These are phyloP conservation scores for Fissipunctia ypsillon DNA, from an alignment of 2,888 invertebrate genomes.

Conservation along the genomic window DNA sequence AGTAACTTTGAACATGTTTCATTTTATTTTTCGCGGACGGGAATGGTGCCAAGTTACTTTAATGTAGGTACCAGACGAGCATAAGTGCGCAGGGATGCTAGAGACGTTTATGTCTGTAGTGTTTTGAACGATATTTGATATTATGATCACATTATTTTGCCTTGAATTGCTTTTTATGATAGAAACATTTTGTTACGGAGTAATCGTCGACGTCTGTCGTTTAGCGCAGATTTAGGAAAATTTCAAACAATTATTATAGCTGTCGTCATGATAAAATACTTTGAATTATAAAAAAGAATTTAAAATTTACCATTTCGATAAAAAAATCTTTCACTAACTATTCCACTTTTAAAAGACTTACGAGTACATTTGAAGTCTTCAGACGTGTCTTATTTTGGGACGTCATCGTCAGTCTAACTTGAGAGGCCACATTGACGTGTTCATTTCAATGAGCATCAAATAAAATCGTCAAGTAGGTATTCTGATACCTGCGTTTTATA, in stretches of 20 bases:
- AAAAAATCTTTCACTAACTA: neutral
- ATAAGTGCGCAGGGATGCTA: constrained; percentile 13
- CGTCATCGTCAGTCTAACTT: neutral
- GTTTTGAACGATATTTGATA: neutral
- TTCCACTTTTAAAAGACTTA: neutral
- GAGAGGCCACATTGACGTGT: neutral
- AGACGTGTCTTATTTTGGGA: neutral
- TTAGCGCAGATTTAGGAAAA: neutral
- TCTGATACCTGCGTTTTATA: neutral
- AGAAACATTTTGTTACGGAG: neutral
- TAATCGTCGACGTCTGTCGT: neutral
- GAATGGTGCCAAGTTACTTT: constrained; percentile 34
- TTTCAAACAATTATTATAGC: neutral
- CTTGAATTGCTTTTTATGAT: neutral
- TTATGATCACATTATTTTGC: neutral
- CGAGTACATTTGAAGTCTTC: neutral
- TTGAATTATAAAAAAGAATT: neutral
- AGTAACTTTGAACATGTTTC: constrained; percentile 22
- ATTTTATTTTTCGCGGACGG: constrained; percentile 16
- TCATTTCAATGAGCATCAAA: constrained; percentile 9
- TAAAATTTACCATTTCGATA: neutral
- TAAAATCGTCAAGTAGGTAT: constrained; percentile 1
- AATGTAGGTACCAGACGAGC: constrained; percentile 15
- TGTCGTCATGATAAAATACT: neutral
- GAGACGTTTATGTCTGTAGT: neutral